These are phyloP conservation scores for Heliconius melpomene DNA, from an alignment of 1,140 invertebrate species.

Conservation along the genomic window DNA sequence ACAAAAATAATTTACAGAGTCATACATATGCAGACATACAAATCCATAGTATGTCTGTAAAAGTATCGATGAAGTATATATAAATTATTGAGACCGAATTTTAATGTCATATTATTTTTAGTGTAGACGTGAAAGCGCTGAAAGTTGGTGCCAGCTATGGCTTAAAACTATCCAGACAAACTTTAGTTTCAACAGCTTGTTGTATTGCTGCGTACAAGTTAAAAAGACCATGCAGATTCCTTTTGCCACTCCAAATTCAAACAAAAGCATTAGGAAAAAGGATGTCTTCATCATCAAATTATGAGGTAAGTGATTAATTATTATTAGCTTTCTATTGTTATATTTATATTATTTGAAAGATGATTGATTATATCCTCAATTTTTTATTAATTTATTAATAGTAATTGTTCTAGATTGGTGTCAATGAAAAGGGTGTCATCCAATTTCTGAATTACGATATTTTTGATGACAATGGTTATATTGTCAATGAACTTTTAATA, in stretches of 20 bases:
- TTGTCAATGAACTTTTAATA: slow-evolving; percentile 23
- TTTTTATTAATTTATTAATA: too few relatives aligned
- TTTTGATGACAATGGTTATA: slow-evolving; percentile 29
- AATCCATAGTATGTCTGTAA: too few relatives aligned
- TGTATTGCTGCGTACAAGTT: slow-evolving; percentile 42
- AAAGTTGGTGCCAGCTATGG: slow-evolving; percentile 30
- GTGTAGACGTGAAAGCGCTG: slow-evolving; percentile 81
- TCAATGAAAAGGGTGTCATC: slow-evolving; percentile 83
- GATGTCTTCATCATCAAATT: slow-evolving; percentile 80
- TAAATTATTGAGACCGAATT: too few relatives aligned
- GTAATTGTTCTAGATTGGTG: slow-evolving; percentile 69
- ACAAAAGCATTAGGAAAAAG: slow-evolving; percentile 85
- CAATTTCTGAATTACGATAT: slow-evolving; percentile 57
- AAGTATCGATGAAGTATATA: too few relatives aligned
- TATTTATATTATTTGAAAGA: not conserved
- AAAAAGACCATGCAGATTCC: slow-evolving; percentile 55
- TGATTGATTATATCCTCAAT: not conserved
- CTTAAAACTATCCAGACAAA: slow-evolving; percentile 24
- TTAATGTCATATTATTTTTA: slow-evolving; percentile 43
- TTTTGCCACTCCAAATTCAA: slow-evolving; percentile 82
- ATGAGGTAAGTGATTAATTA: slow-evolving; percentile 78
- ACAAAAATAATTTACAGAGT: not conserved
- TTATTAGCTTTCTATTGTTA: not conserved
- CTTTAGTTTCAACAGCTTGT: slow-evolving; percentile 14
- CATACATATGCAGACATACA: too few relatives aligned